Conservation (phyloP, 2,113 vertebrate genomes). For the Polyodon spathula region DNA sequence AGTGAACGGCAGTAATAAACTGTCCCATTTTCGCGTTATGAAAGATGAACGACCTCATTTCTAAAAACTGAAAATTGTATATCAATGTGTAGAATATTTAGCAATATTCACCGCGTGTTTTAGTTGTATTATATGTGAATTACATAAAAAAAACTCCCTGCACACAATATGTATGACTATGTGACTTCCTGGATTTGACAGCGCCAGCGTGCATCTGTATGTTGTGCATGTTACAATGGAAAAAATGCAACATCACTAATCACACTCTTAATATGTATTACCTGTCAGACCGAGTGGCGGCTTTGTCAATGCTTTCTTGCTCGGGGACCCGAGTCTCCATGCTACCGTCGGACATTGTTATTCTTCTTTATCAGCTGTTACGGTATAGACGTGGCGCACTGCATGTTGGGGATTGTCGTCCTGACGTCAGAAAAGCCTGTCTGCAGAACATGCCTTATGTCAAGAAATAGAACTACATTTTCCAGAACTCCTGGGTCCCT, state of each 20-base stretch:
- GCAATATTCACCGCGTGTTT: too few relatives aligned
- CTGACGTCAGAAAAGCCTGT: fast-evolving
- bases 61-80: too few relatives aligned
- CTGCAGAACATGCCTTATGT: not conserved
- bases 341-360: conserved; percentile 39
- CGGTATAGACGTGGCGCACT: not conserved
- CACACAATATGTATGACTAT: not conserved
- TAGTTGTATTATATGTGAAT: too few relatives aligned
- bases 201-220: not conserved
- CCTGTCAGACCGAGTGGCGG: conserved; percentile 40
- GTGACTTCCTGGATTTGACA: conserved; percentile 16
- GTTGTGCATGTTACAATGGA: too few relatives aligned
- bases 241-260: too few relatives aligned
- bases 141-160: too few relatives aligned
- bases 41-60: too few relatives aligned
- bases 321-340: conserved; percentile 38
- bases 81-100: too few relatives aligned
- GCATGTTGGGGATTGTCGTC: conserved; percentile 46
- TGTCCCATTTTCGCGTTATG: too few relatives aligned
- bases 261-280: conserved; percentile 31
- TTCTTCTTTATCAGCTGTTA: conserved; percentile 39
- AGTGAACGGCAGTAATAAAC: too few relatives aligned
- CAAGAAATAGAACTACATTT: conserved; percentile 22
- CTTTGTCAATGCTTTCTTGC: conserved; percentile 55
- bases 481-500: conserved; percentile 33